A percentile compares a stretch with the other conserved stretches of the same genome.
Conservation (phyloP, 2,113 vertebrate genomes). For the Anseranas semipalmata region DNA sequence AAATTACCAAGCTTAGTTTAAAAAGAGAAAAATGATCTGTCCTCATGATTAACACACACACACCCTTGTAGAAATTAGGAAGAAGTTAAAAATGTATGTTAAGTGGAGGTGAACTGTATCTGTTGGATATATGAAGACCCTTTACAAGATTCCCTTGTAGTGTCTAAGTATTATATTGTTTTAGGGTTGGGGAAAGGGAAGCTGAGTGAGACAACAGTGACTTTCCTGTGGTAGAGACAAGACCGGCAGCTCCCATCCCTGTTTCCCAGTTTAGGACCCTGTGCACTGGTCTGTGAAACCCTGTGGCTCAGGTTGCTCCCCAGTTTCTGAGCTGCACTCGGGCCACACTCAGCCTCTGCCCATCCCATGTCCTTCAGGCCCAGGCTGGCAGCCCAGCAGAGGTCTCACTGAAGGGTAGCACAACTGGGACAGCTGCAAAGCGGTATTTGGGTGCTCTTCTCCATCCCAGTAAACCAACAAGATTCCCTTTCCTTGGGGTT, state of each 20-base stretch:
- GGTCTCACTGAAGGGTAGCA: neutral
- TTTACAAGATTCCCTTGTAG: neutral
- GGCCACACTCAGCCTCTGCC: neutral
- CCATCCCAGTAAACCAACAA: neutral
- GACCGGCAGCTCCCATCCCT: neutral
- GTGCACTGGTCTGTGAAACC: neutral
- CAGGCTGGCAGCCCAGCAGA: neutral
- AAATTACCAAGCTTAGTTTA: neutral
- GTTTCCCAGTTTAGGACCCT: neutral
- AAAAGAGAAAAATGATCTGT: neutral
- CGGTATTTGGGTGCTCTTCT: accelerated
- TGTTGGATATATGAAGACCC: neutral
- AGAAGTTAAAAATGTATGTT: neutral
- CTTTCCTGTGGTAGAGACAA: neutral
- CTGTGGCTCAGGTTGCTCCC: neutral
- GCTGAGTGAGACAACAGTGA: neutral
- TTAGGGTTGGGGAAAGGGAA: neutral
- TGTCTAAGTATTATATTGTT: neutral
- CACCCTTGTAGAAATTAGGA: neutral
- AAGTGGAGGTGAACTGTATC: neutral
- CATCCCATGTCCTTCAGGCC: neutral
- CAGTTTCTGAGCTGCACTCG: accelerated
- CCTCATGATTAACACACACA: neutral
- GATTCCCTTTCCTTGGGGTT: accelerated
- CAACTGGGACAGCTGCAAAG: neutral